Evolutionary conservation across 2,113 vertebrate species (phyloP).

Genomic region (Dipodomys ordii): DNA sequence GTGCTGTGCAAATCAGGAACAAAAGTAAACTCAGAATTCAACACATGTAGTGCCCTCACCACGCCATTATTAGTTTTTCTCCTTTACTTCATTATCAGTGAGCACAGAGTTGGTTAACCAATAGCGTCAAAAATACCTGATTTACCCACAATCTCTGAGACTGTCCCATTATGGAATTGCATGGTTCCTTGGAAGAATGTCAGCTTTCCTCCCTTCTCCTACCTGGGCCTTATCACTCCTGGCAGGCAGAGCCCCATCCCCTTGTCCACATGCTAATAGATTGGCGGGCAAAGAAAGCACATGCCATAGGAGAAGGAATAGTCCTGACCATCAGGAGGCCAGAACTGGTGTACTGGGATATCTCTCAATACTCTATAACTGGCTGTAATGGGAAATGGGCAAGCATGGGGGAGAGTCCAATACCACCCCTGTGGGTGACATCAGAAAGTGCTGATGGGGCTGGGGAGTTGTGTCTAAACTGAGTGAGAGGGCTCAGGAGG

Average conservation of each 20-base stretch:
- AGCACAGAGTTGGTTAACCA: not conserved
- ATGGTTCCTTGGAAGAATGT: not conserved
- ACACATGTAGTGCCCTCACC: not conserved
- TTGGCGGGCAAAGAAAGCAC: not conserved
- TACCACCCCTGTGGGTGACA: not conserved
- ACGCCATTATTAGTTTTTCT: not conserved
- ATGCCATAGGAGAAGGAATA: not conserved
- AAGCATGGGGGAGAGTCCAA: not conserved
- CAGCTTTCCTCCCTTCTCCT: not conserved
- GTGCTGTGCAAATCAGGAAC: not conserved
- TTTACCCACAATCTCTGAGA: not conserved
- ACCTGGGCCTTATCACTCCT: not conserved
- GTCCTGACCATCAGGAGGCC: not conserved
- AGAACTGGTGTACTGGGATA: not conserved
- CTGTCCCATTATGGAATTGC: not conserved
- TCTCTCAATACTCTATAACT: not conserved
- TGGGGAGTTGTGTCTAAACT: not conserved
- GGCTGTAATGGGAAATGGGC: not conserved
- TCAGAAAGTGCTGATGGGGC: not conserved
- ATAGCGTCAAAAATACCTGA: not conserved
- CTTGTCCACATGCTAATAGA: not conserved
- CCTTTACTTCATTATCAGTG: not conserved
- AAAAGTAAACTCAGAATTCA: constrained; percentile 35
- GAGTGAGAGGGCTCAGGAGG: not conserved
- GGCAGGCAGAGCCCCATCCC: not conserved